Evolutionary conservation across 2,113 vertebrate species (phyloP).

Genomic region (Ceyx margarethae): DNA sequence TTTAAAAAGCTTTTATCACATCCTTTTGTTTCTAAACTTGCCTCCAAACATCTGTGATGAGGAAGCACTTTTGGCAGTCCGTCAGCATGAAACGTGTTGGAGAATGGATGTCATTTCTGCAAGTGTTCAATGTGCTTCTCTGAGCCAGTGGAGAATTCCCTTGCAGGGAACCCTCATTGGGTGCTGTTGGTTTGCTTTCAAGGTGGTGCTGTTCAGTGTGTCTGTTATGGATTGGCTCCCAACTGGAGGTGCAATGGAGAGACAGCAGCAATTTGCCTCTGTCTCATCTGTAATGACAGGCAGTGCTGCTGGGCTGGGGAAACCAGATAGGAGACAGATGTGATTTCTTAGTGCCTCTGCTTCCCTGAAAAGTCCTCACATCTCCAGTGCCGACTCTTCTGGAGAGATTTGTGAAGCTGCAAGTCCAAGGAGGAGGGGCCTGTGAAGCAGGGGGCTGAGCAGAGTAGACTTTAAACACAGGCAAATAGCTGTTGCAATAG

Average conservation of each 20-base stretch:
- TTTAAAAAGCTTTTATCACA: not conserved
- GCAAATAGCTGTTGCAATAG: not conserved
- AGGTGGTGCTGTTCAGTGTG: not conserved
- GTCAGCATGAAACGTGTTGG: not conserved
- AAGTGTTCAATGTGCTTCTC: not conserved
- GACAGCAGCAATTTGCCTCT: not conserved
- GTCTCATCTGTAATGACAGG: not conserved
- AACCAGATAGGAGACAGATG: not conserved
- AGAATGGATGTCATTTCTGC: not conserved
- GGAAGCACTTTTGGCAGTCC: not conserved
- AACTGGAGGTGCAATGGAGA: not conserved
- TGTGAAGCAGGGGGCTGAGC: not conserved
- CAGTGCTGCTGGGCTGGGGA: not conserved
- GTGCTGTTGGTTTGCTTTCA: not conserved
- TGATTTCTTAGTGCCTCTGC: not conserved
- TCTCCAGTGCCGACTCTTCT: not conserved
- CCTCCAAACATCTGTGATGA: not conserved
- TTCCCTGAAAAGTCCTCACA: not conserved
- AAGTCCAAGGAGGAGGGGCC: not conserved
- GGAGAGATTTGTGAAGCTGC: not conserved
- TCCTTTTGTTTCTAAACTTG: not conserved
- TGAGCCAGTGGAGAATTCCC: not conserved
- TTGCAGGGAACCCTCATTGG: not conserved
- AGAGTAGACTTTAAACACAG: not conserved
- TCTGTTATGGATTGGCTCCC: not conserved